Base-by-base conservation (phyloP, 64 coral and sea anemone genomes). In the Hydrozoanthus tunicans region DNA sequence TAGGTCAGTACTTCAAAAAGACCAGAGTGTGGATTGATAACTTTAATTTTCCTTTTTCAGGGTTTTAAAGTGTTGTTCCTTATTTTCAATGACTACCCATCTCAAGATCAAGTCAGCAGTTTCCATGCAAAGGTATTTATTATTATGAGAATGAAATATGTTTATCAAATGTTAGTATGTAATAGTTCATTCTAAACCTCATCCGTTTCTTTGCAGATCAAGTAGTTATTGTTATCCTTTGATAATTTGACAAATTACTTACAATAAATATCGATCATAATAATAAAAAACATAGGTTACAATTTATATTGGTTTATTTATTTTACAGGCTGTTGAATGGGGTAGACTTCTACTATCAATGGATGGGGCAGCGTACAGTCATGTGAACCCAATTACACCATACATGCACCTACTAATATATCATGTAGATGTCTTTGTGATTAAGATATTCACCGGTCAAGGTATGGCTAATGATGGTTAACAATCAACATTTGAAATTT, bases 371-470 rank as follows among this genome's bases (percentile, higher is more conserved):
- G 64, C 64, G 12, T 67, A 67, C 64, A 67, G 64, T 3, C 12
- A 12, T 67, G 64, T 67, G 6, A 67, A 67, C 12, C 64, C 1
- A 67, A 67, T 67, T 67, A 67, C 64, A 9, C 64, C 65, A 15
- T 68, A 68, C 65, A 68, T 12, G 1, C 65, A 68, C 13, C 7
- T 68, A 68, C 7, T 68, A 68, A 68, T 68, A 68, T 68, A 68
- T n/a, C 65, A 68, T 68, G 65, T 68, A 68, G 65, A 68, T 15
- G 65, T 68, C 65, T 68, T 68, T 14, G 65, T 63, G 61, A 63
- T 68, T 68, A 68, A 68, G 65, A 68, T 68, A 12, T 68, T 68
- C 65, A 68, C 65, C 20, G 65, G 65, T 14, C 13, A 12, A 68
- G 20, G 65, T 68, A 68, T 13, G 32, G 32, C 32, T 43, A 43